Evolutionary conservation across 2,888 invertebrate species (phyloP).

Genomic region (Isoperla grammatica): DNA sequence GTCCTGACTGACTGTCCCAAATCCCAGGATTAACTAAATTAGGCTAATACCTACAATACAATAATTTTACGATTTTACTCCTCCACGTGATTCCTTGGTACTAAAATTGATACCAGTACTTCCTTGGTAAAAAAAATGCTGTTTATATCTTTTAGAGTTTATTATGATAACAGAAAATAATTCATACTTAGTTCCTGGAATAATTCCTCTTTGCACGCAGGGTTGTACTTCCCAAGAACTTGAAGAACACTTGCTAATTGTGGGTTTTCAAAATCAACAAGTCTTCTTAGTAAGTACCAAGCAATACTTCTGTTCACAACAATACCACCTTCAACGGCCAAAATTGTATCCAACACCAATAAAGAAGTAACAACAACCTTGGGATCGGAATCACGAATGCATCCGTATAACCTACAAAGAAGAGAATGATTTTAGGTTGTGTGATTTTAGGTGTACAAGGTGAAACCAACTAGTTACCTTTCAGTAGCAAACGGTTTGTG

Average conservation of each 20-base stretch:
- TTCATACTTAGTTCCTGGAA: constrained; percentile 30
- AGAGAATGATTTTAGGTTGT: background rate
- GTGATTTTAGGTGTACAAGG: background rate
- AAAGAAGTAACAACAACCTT: constrained; percentile 26
- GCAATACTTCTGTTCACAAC: constrained; percentile 29
- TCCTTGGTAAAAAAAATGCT: too few relatives aligned
- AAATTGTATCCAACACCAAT: constrained; percentile 27
- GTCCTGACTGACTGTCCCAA: too few relatives aligned
- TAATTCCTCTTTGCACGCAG: constrained; percentile 28
- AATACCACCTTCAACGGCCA: constrained; percentile 30
- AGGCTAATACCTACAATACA: too few relatives aligned
- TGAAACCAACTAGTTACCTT: too few relatives aligned
- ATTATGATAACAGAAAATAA: too few relatives aligned
- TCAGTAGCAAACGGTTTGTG: background rate
- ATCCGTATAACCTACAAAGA: constrained; percentile 26
- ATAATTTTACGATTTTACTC: too few relatives aligned
- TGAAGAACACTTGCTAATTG: constrained; percentile 31
- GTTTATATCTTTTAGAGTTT: too few relatives aligned
- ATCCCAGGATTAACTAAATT: too few relatives aligned
- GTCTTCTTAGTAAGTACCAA: constrained; percentile 24
- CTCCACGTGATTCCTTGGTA: too few relatives aligned
- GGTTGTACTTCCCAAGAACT: constrained; percentile 29
- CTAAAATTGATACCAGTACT: too few relatives aligned
- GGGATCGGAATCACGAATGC: constrained; percentile 28
- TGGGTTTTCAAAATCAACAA: constrained; percentile 27